Evolutionary conservation across 2,888 invertebrate genomes (phyloP), one percentile per base, ranked within the genome.

Genomic region (Lottia gigantea): DNA sequence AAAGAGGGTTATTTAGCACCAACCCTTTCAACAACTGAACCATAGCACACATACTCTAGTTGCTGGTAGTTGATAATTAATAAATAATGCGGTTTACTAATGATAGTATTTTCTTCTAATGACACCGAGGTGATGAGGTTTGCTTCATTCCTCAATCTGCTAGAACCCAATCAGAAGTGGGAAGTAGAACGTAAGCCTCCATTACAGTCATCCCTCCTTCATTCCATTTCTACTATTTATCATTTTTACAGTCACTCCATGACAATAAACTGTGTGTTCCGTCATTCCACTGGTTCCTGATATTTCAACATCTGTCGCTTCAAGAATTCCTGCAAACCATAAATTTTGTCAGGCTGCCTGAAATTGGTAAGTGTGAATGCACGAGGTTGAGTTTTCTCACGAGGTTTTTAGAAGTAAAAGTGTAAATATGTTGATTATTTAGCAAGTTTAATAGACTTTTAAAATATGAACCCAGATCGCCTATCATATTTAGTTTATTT

Each of bases 251-350:
- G 19, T 55, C 55, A 55, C 19, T 14, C 3, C 55, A 55, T 19
- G 55, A 55, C 55, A 55, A 55, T 55, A 23, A 40, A 55, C 55
- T n/a, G 55, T 55, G 55, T 55, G 55, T 55, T 55, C 55, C 23
- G 19, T 55, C 55, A 55, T 55, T 55, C 55, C 55, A 55, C 8
- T 23, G 23, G 23, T 19, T 55, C 23, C 55, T 55, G 55, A 55
- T 55, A 55, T 55, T 55, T 55, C 55, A 55, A 55, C 55, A 55
- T 55, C 55, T 55, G 55, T 23, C 55, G 55, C 55, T 55, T 23
- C 23, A 55, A 19, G 23, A 55, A 55, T 55, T 55, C 55, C 55
- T 55, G 23, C 14, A 55, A 55, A 55, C 55, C 14, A 55, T 55
- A 55, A 55, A 55, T 55, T 55, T 23, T 55, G 55, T 55, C 55